Evolutionary conservation across 2,888 invertebrate species (phyloP).

Genomic region (Ferrisia virgata): DNA sequence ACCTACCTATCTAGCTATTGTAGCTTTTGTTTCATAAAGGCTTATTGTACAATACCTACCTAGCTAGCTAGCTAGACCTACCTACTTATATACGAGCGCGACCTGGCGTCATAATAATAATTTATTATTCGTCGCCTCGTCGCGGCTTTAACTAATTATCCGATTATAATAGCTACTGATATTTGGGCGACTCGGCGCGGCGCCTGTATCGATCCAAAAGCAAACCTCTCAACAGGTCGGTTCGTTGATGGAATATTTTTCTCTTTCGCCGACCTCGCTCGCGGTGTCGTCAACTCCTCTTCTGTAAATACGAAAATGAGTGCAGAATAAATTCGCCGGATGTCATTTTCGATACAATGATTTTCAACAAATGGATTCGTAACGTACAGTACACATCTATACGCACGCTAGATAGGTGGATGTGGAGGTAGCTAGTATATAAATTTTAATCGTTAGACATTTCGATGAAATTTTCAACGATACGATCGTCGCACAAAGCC

Average conservation of each 20-base stretch:
- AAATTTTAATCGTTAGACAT: background rate
- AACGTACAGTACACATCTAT: no score
- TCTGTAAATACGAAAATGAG: background rate
- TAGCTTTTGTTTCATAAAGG: no score
- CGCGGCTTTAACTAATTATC: background rate
- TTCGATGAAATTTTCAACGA: background rate
- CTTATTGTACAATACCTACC: no score
- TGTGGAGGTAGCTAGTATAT: no score
- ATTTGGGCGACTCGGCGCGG: background rate
- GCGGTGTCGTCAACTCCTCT: background rate
- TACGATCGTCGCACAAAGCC: background rate
- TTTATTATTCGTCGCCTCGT: background rate
- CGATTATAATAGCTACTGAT: background rate
- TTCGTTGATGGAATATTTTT: background rate
- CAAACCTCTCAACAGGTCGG: background rate
- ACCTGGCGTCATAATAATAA: background rate
- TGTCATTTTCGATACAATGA: background rate
- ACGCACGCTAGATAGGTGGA: no score
- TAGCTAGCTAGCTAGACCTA: no score
- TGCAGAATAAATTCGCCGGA: background rate
- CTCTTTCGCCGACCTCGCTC: background rate
- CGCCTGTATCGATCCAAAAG: background rate
- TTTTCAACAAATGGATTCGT: no score
- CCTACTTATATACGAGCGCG: background rate
- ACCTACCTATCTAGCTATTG: no score